Evolutionary conservation across 1,140 invertebrate species (phyloP), one percentile per base, ranked within the genome.

Genomic region (Aricia agestis): DNA sequence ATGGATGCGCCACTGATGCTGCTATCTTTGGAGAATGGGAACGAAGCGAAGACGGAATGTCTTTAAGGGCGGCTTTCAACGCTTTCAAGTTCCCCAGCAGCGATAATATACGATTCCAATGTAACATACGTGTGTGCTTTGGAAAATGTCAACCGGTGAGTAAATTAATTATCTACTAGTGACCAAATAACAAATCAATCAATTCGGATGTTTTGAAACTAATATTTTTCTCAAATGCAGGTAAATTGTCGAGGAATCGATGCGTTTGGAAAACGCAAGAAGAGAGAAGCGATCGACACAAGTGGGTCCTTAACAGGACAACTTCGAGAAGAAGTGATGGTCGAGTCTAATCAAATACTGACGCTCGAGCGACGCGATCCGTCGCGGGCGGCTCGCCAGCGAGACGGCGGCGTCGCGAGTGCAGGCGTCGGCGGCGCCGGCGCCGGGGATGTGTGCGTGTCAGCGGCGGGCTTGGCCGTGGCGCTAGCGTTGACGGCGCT

Each of bases 1-100:
- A 98, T 79, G 98, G 98, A 36, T 98, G 98, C 81, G 97, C 97
- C 15, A 98, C 97, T 0, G 97, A 98, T 92, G 96, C 97, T 3
- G 95, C 94, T 17, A 98, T 98, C 81, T 98, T 98, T 80, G 97
- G 97, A 17, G 97, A 98, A 84, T 98, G 97, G 97, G 95, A 97
- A 76, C 95, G 97, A 75, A 96, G 97, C 82, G 93, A 95, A 72
- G 96, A 97, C 45, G 95, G 95, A 11, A 96, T 96, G 84, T 94
- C 96, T 11, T 89, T 98, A 19, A 92, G 96, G 81, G 97, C 97
- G 58, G 94, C 95, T 73, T 98, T 99, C 85, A 98, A 98, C 85
- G 98, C 97, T 5, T 99, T 99, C 87, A 98, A 99, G 86, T 99
- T 99, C 94, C 98, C 97, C 0, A 97, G 96, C 73, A 97, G 97